Percentiles rank a stretch among this genome's conserved stretches.
Conservation (phyloP, 2,888 invertebrate genomes). For the Apamea epomidion region DNA sequence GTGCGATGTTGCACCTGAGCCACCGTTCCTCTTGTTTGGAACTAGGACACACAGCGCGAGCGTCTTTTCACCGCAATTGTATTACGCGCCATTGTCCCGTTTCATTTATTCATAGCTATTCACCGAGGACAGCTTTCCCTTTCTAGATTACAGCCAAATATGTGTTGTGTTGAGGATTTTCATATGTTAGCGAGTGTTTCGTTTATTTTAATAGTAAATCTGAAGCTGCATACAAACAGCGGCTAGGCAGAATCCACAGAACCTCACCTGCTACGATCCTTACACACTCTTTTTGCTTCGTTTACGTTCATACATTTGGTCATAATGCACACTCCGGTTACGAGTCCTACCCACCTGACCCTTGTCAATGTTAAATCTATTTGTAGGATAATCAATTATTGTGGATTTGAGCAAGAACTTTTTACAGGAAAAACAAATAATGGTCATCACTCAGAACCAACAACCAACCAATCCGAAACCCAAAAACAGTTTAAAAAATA, state of each 20-base stretch:
- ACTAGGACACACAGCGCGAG: constrained; percentile 84
- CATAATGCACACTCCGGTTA: neutral
- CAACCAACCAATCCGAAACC: neutral
- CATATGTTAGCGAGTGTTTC: constrained; percentile 27
- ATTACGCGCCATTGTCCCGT: constrained; percentile 85
- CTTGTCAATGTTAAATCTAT: neutral
- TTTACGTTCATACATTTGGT: neutral
- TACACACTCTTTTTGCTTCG: neutral
- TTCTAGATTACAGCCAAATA: constrained; percentile 75
- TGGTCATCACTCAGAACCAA: neutral
- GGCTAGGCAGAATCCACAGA: neutral
- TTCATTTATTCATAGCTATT: constrained; percentile 83
- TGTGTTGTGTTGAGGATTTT: constrained; percentile 46
- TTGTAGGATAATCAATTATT: neutral
- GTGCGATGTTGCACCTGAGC: constrained; percentile 82
- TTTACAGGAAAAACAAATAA: neutral
- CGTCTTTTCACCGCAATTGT: constrained; percentile 89
- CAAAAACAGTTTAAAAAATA: constrained; percentile 9
- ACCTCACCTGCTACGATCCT: neutral
- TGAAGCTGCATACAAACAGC: no score
- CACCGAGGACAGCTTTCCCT: constrained; percentile 80
- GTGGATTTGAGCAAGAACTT: neutral
- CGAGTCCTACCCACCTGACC: neutral
- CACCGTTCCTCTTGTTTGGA: constrained; percentile 84
- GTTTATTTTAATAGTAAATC: constrained; percentile 14